Evolutionary conservation across 2,888 invertebrate species (phyloP), one percentile per base, ranked within the genome.

Genomic region (Lasiommata megera): DNA sequence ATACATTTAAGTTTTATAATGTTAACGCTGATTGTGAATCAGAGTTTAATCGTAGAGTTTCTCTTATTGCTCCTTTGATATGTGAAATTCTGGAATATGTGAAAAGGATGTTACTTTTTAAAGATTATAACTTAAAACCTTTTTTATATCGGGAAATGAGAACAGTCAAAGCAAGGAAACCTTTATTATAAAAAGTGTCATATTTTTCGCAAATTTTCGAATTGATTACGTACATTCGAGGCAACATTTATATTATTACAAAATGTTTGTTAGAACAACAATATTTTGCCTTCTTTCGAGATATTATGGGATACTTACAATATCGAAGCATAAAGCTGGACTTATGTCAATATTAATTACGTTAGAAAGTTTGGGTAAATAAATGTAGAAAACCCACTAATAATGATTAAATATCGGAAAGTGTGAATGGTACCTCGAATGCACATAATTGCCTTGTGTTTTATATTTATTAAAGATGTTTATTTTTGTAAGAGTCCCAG

Each of bases 401-500:
- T 1, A 40, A 17, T 17, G 0, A n/a, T 5, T 11, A n/a, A 0
- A 0, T 46, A 31, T 14, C 9, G 31, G 11, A 11, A 31, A 40
- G 11, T 51, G 1, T 57, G 29, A 14, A 52, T 55, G 43, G 54
- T 51, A 55, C 38, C 43, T 60, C 59, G 60, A 58, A 48, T 63
- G 62, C 58, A 60, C 58, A 6, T 12, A 9, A 38, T 31, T 29
- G 59, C 55, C 53, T 55, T 50, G 54, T 57, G 58, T 56, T 74
- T 71, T 77, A 76, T 86, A 84, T 86, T 87, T 86, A 88, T 87
- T 86, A 72, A 82, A 87, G 84, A 87, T 84, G 84, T 88, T 89
- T 88, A 89, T 88, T 88, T 87, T 87, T 88, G 68, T 86, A 84
- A 74, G 77, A 72, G 77, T 77, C 77, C 81, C 72, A 68, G 70